Base-by-base conservation (phyloP, 2,888 invertebrate genomes). In the Athetis lepigone region DNA sequence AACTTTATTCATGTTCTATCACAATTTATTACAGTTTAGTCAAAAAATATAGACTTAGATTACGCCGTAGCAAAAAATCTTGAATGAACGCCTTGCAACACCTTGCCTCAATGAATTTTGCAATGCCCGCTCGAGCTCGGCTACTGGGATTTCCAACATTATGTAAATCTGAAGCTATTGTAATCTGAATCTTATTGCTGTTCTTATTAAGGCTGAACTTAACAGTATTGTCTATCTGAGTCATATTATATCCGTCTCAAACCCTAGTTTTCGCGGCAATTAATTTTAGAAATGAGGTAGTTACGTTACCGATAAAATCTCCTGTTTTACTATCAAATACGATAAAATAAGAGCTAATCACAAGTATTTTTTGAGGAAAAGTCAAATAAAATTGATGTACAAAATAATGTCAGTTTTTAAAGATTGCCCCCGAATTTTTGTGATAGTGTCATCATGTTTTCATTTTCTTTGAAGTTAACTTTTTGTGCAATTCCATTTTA, bases 61-160 rank as follows among this genome's bases (percentile, higher is more conserved):
- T 21, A 33, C 19, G 13, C 39, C 54, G n/a, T 43, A 51, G 13
- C 37, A 51, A 47, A 47, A 73, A 49, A 29, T 19, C 43, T 23
- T 77, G 77, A 79, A 77, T 77, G 64, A 70, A 56, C 29, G 29
- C 5, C 19, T 52, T 49, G 66, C 47, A 65, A 51, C 45, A 33
- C 21, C 29, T 58, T 68, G 45, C 45, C 19, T 73, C 52, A 77
- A 77, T 62, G 50, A 56, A 46, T 62, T 68, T 69, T 65, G 75
- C 51, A 71, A 79, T 33, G 36, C 19, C 19, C 42, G 21, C 40
- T 57, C 25, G 39, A 19, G n/a, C 57, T 42, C 39, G 25, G 23
- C 21, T n/a, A 13, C 16, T 71, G 66, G 58, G 23, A 56, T 64
- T 72, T 72, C 77, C 77, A 72, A 56, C 51, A 56, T 73, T 72